Evolutionary conservation across 2,797 vertebrate species (phyloP), one percentile per base, ranked within the genome.

Genomic region (Myiotriccus ornatus): DNA sequence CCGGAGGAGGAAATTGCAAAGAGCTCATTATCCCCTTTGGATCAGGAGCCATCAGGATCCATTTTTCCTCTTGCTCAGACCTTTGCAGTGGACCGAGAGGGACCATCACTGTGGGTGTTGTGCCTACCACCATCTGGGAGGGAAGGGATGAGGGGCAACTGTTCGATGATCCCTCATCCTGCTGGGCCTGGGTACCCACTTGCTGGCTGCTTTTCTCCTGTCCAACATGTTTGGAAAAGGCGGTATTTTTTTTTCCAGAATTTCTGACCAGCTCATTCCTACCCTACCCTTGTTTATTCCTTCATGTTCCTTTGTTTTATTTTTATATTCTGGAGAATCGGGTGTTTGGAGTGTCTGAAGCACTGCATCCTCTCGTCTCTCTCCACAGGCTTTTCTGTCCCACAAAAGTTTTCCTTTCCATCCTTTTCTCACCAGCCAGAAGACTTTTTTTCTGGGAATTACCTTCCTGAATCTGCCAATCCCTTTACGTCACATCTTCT

Each of bases 101-200:
- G 3, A 7, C n/a, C 53, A 50, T 70, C 55, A 17, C 35, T 18
- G 4, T 55, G n/a, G 15, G 16, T 52, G 28, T 4, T 76, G 34
- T 75, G 35, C 15, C 47, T 67, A 23, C 32, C 27, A 10, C 18
- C 32, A 47, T 12, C 22, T 32, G 39, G 30, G 34, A 75, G 14
- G 53, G 35, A 83, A 44, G 11, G 23, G 14, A 52, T 67, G 35
- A 25, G 13, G 47, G 34, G 3, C 16, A 52, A 7, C 18, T 14
- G 16, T 20, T 44, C 41, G 43, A 0, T 30, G 7, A 27, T 41
- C 24, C 15, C 57, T 27, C 0, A 1, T 64, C 37, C 46, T n/a
- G 5, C 37, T 53, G 64, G 47, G 10, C 16, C 71, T 47, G 19
- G 21, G 21, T 55, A 60, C 25, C 22, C 9, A 3, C 47, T 52